Conservation (phyloP, 2,113 vertebrate species). For the Murina feae region DNA sequence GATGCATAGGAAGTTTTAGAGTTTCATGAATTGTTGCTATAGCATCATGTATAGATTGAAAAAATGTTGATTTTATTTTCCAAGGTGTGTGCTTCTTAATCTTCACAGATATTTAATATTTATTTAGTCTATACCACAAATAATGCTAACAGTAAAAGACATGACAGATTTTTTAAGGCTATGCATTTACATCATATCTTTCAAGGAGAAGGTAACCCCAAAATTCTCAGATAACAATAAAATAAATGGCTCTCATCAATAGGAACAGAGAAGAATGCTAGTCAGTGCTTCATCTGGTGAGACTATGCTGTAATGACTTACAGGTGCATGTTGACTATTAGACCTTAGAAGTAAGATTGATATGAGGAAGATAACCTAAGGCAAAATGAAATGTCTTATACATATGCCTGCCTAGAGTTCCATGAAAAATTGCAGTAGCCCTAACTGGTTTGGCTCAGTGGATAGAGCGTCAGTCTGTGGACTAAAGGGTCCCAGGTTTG, state of each 20-base stretch:
- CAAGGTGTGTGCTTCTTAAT: neutral
- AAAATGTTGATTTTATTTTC: slow-evolving; percentile 24
- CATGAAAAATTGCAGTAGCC: neutral
- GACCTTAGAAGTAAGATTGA: neutral
- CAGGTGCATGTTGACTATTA: neutral
- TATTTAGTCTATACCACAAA: neutral
- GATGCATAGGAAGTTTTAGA: slow-evolving; percentile 11
- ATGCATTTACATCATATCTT: neutral
- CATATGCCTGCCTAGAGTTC: neutral
- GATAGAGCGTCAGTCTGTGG: too few relatives aligned
- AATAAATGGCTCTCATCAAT: neutral
- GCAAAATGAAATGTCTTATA: neutral
- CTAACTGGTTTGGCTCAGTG: too few relatives aligned
- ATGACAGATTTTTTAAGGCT: neutral
- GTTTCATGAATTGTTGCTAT: slow-evolving; percentile 16
- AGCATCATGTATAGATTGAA: neutral
- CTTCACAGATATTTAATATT: neutral
- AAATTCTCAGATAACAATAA: neutral
- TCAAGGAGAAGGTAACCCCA: neutral
- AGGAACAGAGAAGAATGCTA: neutral
- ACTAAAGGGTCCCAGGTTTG: too few relatives aligned
- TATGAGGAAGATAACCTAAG: neutral
- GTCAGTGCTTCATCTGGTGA: neutral
- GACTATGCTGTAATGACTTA: neutral
- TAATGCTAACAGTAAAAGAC: neutral